Evolutionary conservation across 2,113 vertebrate genomes (phyloP).

Genomic region (Tragulus kanchil): DNA sequence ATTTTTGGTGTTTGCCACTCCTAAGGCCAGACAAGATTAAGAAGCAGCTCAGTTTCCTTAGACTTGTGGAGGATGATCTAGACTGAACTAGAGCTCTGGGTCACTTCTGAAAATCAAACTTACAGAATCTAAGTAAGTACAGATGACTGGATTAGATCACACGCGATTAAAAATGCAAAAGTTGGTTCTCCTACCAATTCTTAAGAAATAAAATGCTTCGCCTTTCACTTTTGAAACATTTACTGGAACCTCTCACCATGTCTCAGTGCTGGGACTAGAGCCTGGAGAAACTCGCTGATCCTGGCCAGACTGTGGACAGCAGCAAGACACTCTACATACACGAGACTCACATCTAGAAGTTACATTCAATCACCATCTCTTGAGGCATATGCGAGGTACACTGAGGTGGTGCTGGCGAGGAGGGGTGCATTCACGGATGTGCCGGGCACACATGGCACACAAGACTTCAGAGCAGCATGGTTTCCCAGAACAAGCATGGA

Average conservation of each 20-base stretch:
- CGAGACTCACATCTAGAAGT: neutral
- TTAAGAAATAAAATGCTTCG: neutral
- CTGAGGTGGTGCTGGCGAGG: neutral
- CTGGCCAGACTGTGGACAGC: neutral
- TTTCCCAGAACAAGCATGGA: neutral
- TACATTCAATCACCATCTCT: neutral
- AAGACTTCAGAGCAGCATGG: neutral
- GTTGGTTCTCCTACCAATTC: constrained; percentile 22
- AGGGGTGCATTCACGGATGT: neutral
- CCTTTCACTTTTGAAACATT: constrained; percentile 18
- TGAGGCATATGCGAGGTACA: neutral
- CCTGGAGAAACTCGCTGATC: neutral
- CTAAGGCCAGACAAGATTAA: constrained; percentile 60
- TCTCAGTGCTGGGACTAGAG: neutral
- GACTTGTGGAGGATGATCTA: constrained; percentile 39
- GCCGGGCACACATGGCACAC: neutral
- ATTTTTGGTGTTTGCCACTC: constrained; percentile 63
- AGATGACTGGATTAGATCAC: constrained; percentile 15
- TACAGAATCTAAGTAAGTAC: neutral
- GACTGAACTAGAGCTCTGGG: constrained; percentile 42
- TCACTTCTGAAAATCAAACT: constrained; percentile 48
- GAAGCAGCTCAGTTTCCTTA: neutral
- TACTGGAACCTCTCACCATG: neutral
- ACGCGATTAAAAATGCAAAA: neutral
- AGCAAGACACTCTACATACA: neutral